These are phyloP conservation scores for Zosterops borbonicus DNA, from an alignment of 2,113 vertebrate species.

Conservation along the genomic window DNA sequence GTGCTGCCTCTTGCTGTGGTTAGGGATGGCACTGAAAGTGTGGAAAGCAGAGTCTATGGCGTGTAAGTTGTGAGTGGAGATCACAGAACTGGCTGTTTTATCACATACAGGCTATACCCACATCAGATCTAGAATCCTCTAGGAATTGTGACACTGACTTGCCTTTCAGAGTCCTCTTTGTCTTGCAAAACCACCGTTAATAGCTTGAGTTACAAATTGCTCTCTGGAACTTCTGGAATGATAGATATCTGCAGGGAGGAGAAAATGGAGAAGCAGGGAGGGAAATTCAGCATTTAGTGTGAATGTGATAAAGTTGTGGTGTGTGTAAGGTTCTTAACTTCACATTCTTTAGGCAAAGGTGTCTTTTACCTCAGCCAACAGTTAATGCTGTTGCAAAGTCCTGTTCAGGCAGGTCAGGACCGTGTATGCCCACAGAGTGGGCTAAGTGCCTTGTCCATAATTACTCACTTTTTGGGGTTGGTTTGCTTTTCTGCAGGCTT, in stretches of 20 bases:
- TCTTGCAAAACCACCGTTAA: not conserved
- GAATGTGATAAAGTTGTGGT: not conserved
- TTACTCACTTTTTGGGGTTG: too few relatives aligned
- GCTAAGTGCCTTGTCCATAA: not conserved
- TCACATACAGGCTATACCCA: not conserved
- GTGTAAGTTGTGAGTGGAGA: not conserved
- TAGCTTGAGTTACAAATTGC: not conserved
- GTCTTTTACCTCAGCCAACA: not conserved
- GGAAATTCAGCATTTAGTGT: not conserved
- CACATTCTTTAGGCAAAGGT: not conserved
- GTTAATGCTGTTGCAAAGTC: not conserved
- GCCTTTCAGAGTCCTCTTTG: not conserved
- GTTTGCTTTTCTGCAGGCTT: not conserved
- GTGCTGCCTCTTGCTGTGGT: not conserved
- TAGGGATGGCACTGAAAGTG: not conserved
- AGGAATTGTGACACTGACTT: not conserved
- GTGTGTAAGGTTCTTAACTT: not conserved
- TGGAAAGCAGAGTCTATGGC: not conserved
- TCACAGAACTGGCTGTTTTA: not conserved
- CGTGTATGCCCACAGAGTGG: rapidly evolving
- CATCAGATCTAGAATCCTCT: not conserved
- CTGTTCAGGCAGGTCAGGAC: not conserved
- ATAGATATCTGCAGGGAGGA: not conserved
- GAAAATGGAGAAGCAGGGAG: not conserved
- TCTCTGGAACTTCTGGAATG: not conserved